Percentiles rank a stretch among this genome's conserved stretches.
These are phyloP conservation scores for Acyrthosiphon pisum DNA, from an alignment of 1,140 invertebrate genomes.

Conservation along the genomic window DNA sequence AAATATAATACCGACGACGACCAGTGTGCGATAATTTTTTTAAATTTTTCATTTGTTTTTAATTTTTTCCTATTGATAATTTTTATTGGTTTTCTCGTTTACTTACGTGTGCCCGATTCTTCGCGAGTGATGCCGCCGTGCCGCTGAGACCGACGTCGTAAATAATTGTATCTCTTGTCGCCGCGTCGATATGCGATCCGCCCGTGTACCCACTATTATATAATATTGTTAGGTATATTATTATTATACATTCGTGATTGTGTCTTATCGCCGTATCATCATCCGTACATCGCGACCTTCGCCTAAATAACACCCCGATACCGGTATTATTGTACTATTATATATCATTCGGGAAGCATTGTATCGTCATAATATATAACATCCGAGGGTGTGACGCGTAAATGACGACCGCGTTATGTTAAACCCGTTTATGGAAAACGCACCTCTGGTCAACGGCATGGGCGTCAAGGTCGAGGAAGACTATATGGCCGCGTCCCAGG, in stretches of 20 bases:
- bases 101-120: background rate
- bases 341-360: no score
- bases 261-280: background rate
- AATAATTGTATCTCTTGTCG: background rate
- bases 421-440: constrained; percentile 70
- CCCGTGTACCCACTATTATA: background rate
- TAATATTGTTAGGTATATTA: background rate
- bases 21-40: background rate
- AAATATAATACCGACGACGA: background rate
- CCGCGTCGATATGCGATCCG: background rate
- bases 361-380: background rate
- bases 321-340: background rate
- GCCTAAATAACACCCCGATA: background rate
- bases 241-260: background rate
- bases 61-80: background rate
- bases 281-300: background rate
- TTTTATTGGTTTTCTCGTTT: background rate
- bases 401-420: constrained; percentile 65
- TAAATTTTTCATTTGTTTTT: background rate
- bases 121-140: background rate
- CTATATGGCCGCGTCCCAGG: constrained; percentile 29
- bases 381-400: constrained; percentile 36
- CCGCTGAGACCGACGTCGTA: background rate
- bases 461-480: constrained; percentile 56
- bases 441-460: constrained; percentile 62